These are phyloP conservation scores for Mythimna lalbum DNA, from an alignment of 2,888 invertebrate species.

Conservation along the genomic window DNA sequence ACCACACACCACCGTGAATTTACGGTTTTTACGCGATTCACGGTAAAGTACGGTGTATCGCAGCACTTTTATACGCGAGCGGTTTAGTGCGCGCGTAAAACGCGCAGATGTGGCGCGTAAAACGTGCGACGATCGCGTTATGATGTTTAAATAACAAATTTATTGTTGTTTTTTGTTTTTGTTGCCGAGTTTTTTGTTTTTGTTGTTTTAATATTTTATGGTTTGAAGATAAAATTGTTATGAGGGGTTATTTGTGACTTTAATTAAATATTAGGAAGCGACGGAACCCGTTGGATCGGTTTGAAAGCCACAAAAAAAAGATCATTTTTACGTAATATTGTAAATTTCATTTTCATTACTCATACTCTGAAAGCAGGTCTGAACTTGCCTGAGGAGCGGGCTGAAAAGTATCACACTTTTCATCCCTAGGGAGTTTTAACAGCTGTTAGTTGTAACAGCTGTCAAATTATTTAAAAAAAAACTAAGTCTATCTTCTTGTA, in stretches of 20 bases:
- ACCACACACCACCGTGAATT: constrained; percentile 38
- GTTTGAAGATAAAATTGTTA: not conserved
- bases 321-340: too few relatives aligned
- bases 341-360: too few relatives aligned
- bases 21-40: constrained; percentile 46
- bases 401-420: too few relatives aligned
- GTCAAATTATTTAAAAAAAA: too few relatives aligned
- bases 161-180: constrained; percentile 27
- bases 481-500: too few relatives aligned
- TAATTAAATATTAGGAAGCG: not conserved
- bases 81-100: constrained; percentile 50
- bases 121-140: constrained; percentile 32
- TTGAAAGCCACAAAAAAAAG: too few relatives aligned
- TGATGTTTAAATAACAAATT: constrained; percentile 38
- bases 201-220: constrained; percentile 10
- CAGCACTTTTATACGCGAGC: constrained; percentile 33
- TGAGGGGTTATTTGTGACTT: not conserved
- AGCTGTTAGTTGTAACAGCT: too few relatives aligned
- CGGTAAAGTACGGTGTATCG: constrained; percentile 24
- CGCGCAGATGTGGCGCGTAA: constrained; percentile 21
- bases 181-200: not conserved
- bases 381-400: too few relatives aligned
- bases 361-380: too few relatives aligned
- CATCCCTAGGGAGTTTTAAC: too few relatives aligned
- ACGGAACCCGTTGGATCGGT: not conserved